Percentiles rank a stretch among this genome's conserved stretches.
Conservation (phyloP, 1,140 invertebrate genomes). For the Lepidurus packardi region DNA sequence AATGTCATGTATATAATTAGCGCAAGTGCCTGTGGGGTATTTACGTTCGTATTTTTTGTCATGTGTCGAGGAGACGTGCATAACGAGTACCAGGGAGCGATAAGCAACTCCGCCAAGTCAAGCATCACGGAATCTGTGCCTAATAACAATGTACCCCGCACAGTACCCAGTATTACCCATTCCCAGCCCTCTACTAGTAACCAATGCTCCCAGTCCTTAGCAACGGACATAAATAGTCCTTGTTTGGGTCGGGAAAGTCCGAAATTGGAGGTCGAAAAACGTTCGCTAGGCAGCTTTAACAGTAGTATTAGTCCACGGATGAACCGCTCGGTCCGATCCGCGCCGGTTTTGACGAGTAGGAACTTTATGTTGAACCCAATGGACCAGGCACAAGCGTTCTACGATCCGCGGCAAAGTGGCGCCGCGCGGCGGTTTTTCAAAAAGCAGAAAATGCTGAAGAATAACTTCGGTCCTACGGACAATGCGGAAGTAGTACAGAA, state of each 20-base stretch:
- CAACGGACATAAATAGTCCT: constrained; percentile 39
- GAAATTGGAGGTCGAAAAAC: constrained; percentile 44
- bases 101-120: background rate
- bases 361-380: constrained; percentile 38
- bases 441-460: constrained; percentile 68
- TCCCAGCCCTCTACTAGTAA: constrained; percentile 38
- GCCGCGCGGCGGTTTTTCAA: constrained; percentile 87
- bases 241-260: constrained; percentile 41
- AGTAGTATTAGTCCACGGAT: constrained; percentile 40
- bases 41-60: constrained; percentile 78
- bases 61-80: constrained; percentile 72
- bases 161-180: constrained; percentile 39
- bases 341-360: constrained; percentile 34
- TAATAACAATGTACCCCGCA: constrained; percentile 45
- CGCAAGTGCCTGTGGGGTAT: constrained; percentile 65
- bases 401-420: constrained; percentile 86
- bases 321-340: constrained; percentile 38
- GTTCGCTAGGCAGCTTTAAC: constrained; percentile 40
- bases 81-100: constrained; percentile 43
- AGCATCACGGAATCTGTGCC: constrained; percentile 38
- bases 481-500: background rate
- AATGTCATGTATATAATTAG: constrained; percentile 68
- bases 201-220: constrained; percentile 40
- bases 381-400: constrained; percentile 67
- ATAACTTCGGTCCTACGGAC: constrained; percentile 29